Conservation (phyloP, 2,797 vertebrate genomes). For the Orestias chungarensis region DNA sequence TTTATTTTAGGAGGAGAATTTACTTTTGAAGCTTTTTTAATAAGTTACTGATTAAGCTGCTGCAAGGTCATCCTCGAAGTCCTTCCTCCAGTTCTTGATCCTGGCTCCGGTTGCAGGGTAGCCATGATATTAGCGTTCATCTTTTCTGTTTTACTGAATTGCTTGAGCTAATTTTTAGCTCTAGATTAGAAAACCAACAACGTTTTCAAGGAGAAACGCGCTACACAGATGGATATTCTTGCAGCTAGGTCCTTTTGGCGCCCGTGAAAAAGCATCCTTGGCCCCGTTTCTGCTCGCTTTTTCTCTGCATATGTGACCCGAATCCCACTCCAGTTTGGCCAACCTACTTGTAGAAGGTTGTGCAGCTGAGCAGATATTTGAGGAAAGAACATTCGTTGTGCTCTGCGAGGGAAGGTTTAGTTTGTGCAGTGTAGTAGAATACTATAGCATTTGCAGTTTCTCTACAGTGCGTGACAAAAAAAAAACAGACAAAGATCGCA, state of each 20-base stretch:
- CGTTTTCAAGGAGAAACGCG: constrained; percentile 37
- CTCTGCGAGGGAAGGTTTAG: constrained; percentile 25
- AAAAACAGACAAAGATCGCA: no score
- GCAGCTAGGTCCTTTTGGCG: constrained; percentile 33
- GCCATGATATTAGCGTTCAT: constrained; percentile 30
- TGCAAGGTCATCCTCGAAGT: constrained; percentile 53
- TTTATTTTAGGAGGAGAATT: constrained; percentile 27
- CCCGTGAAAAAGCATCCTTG: constrained; percentile 59
- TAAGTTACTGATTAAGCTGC: constrained; percentile 40
- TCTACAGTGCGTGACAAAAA: no score
- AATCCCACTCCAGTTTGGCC: constrained; percentile 56
- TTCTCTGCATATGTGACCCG: constrained; percentile 48
- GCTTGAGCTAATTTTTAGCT: constrained; percentile 35
- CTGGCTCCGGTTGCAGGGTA: constrained; percentile 28
- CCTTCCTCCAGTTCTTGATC: constrained; percentile 29
- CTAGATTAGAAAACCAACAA: constrained; percentile 27
- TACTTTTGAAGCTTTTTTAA: constrained; percentile 41
- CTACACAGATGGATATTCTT: constrained; percentile 37
- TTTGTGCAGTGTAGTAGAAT: no score
- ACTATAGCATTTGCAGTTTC: no score
- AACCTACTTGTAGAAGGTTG: constrained; percentile 39
- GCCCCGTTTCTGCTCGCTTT: constrained; percentile 46
- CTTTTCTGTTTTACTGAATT: constrained; percentile 18
- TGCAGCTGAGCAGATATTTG: constrained; percentile 44
- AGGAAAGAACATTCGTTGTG: constrained; percentile 36